Conservation (phyloP, 2,797 vertebrate genomes). For the Lagorchestes hirsutus region DNA sequence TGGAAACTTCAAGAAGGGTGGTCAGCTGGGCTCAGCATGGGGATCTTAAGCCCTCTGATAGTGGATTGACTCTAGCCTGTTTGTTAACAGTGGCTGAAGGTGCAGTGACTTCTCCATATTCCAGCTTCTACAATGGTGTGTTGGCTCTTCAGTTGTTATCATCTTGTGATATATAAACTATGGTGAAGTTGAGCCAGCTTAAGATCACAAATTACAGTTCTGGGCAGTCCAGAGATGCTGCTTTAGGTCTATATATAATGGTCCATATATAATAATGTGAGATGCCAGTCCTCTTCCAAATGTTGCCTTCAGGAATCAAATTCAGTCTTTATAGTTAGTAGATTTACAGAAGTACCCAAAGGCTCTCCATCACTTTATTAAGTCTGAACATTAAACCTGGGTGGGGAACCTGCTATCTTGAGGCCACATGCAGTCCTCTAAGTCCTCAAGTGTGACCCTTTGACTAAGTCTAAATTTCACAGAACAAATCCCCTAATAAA, state of each 20-base stretch:
- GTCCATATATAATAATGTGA: neutral
- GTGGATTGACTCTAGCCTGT: neutral
- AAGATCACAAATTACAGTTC: neutral
- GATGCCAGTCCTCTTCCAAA: neutral
- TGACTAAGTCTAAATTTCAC: no score
- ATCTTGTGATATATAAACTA: neutral
- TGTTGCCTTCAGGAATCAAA: neutral
- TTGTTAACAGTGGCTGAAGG: neutral
- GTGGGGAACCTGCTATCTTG: no score
- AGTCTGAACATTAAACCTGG: neutral
- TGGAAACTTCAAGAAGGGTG: neutral
- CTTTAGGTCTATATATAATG: neutral
- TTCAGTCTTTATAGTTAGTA: neutral
- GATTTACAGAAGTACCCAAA: neutral
- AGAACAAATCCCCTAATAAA: no score
- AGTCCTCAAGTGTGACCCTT: no score
- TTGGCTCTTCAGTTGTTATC: neutral
- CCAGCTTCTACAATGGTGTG: neutral
- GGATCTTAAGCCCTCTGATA: neutral
- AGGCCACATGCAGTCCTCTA: no score
- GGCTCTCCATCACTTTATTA: neutral
- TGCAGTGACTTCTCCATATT: neutral
- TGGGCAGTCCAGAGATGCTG: neutral
- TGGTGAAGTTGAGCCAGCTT: neutral
- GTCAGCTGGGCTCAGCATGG: neutral